A percentile compares a stretch with the other conserved stretches of the same genome.
phyloP scores from a whole-genome alignment of 2,888 invertebrate species.

The Andrena minutula region DNA sequence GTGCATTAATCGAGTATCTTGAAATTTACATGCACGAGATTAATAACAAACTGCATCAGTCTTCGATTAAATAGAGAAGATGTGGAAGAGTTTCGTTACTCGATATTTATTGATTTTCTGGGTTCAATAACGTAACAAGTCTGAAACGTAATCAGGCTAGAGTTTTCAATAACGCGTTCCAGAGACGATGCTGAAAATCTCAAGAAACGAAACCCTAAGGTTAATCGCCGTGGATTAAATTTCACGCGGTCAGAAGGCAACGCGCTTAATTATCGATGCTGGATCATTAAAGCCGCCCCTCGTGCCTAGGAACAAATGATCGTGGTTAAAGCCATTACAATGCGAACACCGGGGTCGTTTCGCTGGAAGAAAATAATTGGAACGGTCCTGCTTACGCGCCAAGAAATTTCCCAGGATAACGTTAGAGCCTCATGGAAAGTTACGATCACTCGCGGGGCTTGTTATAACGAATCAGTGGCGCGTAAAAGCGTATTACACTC shows the following conservation, averaged over 20 bases:
- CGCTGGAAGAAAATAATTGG: slow-evolving; percentile 72
- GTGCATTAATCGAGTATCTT: neutral
- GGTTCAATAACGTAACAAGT: no score
- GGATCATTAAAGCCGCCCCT: slow-evolving; percentile 64
- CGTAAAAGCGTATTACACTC: neutral
- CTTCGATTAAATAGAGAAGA: no score
- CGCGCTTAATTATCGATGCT: slow-evolving; percentile 57
- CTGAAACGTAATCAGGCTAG: no score
- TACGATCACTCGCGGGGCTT: neutral
- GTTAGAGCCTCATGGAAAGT: neutral
- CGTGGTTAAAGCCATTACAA: slow-evolving; percentile 29
- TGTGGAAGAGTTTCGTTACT: no score
- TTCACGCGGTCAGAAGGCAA: neutral
- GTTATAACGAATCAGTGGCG: slow-evolving; percentile 16
- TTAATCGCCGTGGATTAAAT: slow-evolving; percentile 25
- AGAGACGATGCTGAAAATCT: neutral
- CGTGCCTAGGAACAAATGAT: slow-evolving; percentile 32
- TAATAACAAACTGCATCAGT: no score
- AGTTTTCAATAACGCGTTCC: neutral
- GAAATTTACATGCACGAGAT: neutral
- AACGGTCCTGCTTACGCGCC: slow-evolving; percentile 44
- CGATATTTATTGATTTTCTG: no score
- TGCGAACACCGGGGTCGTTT: slow-evolving; percentile 25
- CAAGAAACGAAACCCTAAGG: neutral
- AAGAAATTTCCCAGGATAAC: slow-evolving; percentile 10